Evolutionary conservation across 2,113 vertebrate genomes (phyloP), one percentile per base, ranked within the genome.

Genomic region (Centropristis striata): DNA sequence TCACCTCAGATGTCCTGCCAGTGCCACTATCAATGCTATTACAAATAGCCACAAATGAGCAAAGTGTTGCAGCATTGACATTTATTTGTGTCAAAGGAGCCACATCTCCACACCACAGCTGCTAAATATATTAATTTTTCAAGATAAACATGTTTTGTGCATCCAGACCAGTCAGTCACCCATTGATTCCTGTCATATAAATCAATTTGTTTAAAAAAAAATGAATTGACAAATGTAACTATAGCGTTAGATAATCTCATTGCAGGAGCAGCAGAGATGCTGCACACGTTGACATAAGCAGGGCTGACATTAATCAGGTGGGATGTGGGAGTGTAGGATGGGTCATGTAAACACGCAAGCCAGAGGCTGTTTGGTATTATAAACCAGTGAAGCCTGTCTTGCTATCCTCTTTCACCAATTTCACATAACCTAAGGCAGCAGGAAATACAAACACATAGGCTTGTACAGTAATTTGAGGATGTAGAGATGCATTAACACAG

Each of bases 1-100:
- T n/a, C 47, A 39, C 10, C 63, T 46, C 61, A 25, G 55, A 13
- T 27, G n/a, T 55, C 39, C 28, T 47, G 32, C 32, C 49, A 47
- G n/a, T 47, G 32, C 32, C 49, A 47, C 49, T 28, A 18, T 23
- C 39, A 47, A 1, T 42, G 15, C 51, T 60, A 0, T 1, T 49
- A 42, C 28, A 42, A 36, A 65, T 10, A 81, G 9, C n/a, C 10
- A n/a, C 32, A 42, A 51, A 47, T 70, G 44, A 71, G 41, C 14
- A 49, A 59, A 25, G 4, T 44, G 8, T 47, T 9, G n/a, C n/a
- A n/a, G n/a, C n/a, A n/a, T n/a, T n/a, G n/a, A n/a, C n/a, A n/a
- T n/a, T n/a, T n/a, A n/a, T n/a, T n/a, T n/a, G n/a, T n/a, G n/a
- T n/a, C n/a, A n/a, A n/a, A n/a, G n/a, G n/a, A n/a, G n/a, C n/a